phyloP scores from a whole-genome alignment of 2,888 invertebrate species.

The Gnatocerus cornutus region DNA sequence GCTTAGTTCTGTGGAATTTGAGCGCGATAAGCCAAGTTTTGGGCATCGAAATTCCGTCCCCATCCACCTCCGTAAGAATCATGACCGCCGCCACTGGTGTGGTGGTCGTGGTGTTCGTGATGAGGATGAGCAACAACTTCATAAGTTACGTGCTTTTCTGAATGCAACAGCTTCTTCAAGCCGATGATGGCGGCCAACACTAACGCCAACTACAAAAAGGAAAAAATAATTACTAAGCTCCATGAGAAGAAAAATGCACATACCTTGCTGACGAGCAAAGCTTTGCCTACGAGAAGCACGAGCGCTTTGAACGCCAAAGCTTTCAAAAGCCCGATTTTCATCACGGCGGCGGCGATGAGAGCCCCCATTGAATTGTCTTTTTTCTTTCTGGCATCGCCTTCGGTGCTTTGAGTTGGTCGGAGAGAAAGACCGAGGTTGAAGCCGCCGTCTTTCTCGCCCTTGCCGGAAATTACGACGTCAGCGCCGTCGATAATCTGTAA shows the following conservation, averaged over 20 bases:
- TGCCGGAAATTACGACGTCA: conserved; percentile 83
- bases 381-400: conserved; percentile 68
- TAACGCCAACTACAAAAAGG: conserved; percentile 77
- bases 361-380: conserved; percentile 77
- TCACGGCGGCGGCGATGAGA: conserved; percentile 82
- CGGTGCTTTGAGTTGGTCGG: conserved; percentile 63
- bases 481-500: conserved; percentile 80
- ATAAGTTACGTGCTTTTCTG: conserved; percentile 83
- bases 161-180: conserved; percentile 86
- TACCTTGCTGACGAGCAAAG: conserved; percentile 85
- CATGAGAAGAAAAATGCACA: conserved; percentile 30
- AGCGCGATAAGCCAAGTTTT: conserved; percentile 78
- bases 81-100: conserved; percentile 67
- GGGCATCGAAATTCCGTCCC: conserved; percentile 74
- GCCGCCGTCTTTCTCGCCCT: conserved; percentile 79
- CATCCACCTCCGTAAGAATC: conserved; percentile 73
- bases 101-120: conserved; percentile 74
- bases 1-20: conserved; percentile 71
- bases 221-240: background rate
- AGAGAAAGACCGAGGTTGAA: conserved; percentile 82
- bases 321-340: conserved; percentile 87
- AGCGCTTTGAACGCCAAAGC: conserved; percentile 87
- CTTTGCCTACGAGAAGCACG: conserved; percentile 88
- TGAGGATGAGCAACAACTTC: conserved; percentile 84
- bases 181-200: conserved; percentile 87